These are phyloP conservation scores for Alentia gelatinosa DNA, from an alignment of 2,888 invertebrate genomes.

Conservation along the genomic window DNA sequence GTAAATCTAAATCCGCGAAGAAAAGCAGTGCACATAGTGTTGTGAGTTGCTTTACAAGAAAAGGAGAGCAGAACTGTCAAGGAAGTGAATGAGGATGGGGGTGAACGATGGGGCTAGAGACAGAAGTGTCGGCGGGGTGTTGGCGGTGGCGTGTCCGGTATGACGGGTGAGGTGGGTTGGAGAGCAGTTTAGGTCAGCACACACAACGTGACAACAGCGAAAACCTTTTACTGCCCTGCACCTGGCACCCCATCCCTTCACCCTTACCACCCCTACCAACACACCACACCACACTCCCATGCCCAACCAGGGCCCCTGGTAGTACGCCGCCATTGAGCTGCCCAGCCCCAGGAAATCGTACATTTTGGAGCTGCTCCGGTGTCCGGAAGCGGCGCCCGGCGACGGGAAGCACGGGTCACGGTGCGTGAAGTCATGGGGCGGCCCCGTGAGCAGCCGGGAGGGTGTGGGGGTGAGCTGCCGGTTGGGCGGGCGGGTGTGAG, in stretches of 20 bases:
- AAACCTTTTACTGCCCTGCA: not conserved
- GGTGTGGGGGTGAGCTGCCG: not conserved
- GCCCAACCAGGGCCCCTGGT: not conserved
- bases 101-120: not conserved
- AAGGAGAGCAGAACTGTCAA: not conserved
- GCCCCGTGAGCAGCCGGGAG: not conserved
- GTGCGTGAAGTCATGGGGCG: not conserved
- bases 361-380: constrained; percentile 1
- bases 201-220: not conserved
- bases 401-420: constrained; percentile 4
- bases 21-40: too few species aligned
- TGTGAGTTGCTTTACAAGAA: too few species aligned
- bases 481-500: not conserved
- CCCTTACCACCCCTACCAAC: not conserved
- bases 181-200: not conserved
- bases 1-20: too few species aligned
- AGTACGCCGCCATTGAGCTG: not conserved
- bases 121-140: not conserved
- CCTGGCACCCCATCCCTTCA: not conserved
- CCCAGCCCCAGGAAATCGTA: not conserved
- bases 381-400: not conserved
- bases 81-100: not conserved
- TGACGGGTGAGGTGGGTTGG: not conserved
- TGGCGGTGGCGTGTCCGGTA: not conserved
- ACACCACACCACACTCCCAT: not conserved